Evolutionary conservation across 2,888 invertebrate species (phyloP).

Genomic region (Bellardia pandia): DNA sequence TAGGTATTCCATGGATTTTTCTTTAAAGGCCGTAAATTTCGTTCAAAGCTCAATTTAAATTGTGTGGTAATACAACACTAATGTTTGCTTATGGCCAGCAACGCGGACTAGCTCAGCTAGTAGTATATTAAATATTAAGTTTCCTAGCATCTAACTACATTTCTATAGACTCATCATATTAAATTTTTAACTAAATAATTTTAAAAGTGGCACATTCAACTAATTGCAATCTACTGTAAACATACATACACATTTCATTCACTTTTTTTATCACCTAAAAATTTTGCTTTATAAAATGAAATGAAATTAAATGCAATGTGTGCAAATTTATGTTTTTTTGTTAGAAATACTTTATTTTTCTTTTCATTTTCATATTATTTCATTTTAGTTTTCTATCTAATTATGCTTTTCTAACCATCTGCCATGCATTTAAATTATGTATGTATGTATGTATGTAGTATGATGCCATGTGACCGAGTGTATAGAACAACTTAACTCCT

Average conservation of each 20-base stretch:
- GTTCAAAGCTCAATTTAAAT: too few species aligned
- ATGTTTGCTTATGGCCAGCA: too few species aligned
- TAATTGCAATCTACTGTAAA: background rate
- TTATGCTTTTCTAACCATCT: constrained; percentile 43
- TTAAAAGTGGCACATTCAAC: background rate
- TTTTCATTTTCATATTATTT: constrained; percentile 18
- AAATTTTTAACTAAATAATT: background rate
- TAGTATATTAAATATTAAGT: background rate
- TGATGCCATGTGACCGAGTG: background rate
- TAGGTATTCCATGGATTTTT: too few species aligned
- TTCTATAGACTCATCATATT: background rate
- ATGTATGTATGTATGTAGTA: background rate
- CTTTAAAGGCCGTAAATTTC: too few species aligned
- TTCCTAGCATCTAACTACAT: background rate
- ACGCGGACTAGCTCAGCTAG: too few species aligned
- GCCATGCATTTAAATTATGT: constrained; percentile 15
- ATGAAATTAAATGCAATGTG: constrained; percentile 36
- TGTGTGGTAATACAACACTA: too few species aligned
- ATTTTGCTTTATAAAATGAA: constrained; percentile 30
- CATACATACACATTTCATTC: background rate
- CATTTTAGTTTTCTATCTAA: constrained; percentile 44
- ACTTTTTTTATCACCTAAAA: constrained; percentile 20
- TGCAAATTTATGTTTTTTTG: background rate
- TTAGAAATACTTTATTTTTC: too few species aligned
- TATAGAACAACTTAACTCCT: constrained; percentile 32